Conservation (phyloP, 2,113 vertebrate species). For the Telmatochromis brichardi region DNA sequence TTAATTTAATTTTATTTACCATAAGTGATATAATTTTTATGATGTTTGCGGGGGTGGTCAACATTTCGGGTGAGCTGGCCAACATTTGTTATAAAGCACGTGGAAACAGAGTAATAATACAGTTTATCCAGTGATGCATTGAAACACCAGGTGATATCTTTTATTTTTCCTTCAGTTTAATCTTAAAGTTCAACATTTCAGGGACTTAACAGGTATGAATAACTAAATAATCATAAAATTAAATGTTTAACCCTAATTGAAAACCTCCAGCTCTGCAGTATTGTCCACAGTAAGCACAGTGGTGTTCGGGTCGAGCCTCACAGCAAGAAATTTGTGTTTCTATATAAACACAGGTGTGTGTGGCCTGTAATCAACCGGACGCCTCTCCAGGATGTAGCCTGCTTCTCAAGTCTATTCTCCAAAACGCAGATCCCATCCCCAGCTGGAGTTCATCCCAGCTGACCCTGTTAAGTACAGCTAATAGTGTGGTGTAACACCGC, state of each 20-base stretch:
- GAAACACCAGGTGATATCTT: background rate
- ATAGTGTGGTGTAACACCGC: background rate
- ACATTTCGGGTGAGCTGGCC: background rate
- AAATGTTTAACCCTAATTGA: background rate
- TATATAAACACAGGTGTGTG: background rate
- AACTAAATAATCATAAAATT: background rate
- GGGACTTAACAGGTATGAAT: background rate
- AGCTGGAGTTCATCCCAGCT: background rate
- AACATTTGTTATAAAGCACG: background rate
- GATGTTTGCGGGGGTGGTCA: background rate
- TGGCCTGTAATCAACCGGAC: background rate
- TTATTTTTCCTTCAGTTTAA: background rate
- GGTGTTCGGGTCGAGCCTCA: background rate
- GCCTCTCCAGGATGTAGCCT: background rate
- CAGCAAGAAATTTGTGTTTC: background rate
- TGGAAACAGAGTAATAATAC: background rate
- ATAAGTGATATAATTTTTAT: constrained; percentile 1
- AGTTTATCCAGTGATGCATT: background rate
- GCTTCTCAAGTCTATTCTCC: background rate
- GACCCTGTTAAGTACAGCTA: background rate
- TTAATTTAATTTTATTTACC: background rate
- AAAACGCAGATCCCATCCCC: background rate
- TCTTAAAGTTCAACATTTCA: background rate
- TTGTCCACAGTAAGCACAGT: background rate
- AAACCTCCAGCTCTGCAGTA: background rate